phyloP scores from a whole-genome alignment of 1,140 invertebrate genomes.

The Pomacea maculata region DNA sequence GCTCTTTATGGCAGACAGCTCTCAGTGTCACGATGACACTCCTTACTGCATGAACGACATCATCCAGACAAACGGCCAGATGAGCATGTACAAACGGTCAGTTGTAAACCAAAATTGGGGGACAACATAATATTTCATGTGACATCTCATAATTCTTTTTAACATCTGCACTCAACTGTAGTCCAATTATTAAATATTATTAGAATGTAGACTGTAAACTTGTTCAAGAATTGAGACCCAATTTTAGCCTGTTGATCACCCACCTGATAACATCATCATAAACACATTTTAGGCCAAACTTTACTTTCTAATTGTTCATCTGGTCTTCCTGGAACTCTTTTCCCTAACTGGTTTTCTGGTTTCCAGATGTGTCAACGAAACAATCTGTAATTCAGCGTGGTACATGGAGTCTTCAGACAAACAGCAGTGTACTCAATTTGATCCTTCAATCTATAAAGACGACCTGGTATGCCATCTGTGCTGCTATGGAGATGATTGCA shows the following conservation, averaged over 20 bases:
- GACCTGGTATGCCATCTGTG: conserved; percentile 7
- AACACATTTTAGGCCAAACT: no score
- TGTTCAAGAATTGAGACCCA: no score
- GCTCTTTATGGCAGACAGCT: not conserved
- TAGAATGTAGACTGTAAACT: no score
- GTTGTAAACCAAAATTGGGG: no score
- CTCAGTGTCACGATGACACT: not conserved
- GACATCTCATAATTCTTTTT: no score
- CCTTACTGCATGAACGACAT: conserved; percentile 17
- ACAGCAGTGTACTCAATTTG: not conserved
- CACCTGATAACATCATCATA: no score
- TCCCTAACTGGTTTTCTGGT: not conserved
- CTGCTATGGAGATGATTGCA: conserved; percentile 15
- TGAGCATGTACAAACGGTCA: not conserved
- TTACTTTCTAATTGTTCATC: no score
- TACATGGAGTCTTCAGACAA: conserved; percentile 2
- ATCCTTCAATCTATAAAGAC: not conserved
- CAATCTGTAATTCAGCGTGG: conserved; percentile 1
- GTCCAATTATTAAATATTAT: no score
- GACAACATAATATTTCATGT: no score
- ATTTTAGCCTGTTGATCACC: no score
- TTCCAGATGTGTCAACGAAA: conserved; percentile 10
- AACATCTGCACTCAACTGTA: no score
- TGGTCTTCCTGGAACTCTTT: no score
- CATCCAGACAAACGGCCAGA: not conserved